These are phyloP conservation scores for Musca domestica DNA, from an alignment of 1,140 invertebrate species.

Conservation along the genomic window DNA sequence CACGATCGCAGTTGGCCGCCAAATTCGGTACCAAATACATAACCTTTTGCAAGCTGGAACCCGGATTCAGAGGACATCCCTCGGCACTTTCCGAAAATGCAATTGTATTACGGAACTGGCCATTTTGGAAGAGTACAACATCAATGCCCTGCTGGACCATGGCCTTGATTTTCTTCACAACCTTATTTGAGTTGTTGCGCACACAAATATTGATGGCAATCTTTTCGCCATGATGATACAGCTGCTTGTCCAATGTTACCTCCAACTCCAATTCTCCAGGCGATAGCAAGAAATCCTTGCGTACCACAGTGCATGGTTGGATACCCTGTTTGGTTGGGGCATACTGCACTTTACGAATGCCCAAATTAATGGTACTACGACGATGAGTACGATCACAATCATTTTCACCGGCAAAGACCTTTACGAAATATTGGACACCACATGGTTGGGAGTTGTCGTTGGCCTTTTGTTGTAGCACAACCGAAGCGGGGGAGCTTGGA, in stretches of 20 bases:
- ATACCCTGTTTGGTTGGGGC: constrained; percentile 86
- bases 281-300: constrained; percentile 95
- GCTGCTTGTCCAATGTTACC: constrained; percentile 94
- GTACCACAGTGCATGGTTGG: constrained; percentile 92
- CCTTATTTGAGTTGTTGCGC: constrained; percentile 96
- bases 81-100: constrained; percentile 87
- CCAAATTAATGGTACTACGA: constrained; percentile 69
- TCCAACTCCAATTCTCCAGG: constrained; percentile 93
- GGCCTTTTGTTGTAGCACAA: constrained; percentile 77
- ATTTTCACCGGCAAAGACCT: constrained; percentile 78
- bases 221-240: constrained; percentile 94
- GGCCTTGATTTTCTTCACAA: constrained; percentile 95
- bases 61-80: constrained; percentile 90
- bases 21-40: constrained; percentile 82
- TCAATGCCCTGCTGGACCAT: constrained; percentile 94
- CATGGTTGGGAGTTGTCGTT: constrained; percentile 91
- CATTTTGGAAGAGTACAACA: constrained; percentile 97
- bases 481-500: constrained; percentile 80
- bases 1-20: constrained; percentile 77
- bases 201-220: constrained; percentile 92
- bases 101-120: constrained; percentile 94
- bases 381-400: constrained; percentile 79
- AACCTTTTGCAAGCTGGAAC: constrained; percentile 89
- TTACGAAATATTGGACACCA: constrained; percentile 88
- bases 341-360: constrained; percentile 86